phyloP scores from a whole-genome alignment of 2,797 vertebrate species.

The Leptodactylus fallax region DNA sequence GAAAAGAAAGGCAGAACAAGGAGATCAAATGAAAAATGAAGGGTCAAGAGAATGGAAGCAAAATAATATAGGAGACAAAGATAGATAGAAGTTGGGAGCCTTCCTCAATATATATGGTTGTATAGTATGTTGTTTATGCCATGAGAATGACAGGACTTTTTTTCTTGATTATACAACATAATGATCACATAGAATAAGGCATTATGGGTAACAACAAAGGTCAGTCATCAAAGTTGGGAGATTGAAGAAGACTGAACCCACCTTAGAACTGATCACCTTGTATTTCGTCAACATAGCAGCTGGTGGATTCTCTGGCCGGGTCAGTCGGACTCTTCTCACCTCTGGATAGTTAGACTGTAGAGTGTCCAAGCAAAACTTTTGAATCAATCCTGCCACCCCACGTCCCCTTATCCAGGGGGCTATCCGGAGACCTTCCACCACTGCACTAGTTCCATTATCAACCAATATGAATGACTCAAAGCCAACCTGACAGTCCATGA shows the following conservation, averaged over 20 bases:
- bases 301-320: constrained; percentile 81
- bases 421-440: constrained; percentile 83
- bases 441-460: constrained; percentile 78
- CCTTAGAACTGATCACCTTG: constrained; percentile 64
- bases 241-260: constrained; percentile 21
- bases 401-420: constrained; percentile 81
- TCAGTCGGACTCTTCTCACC: constrained; percentile 76
- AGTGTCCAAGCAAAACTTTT: constrained; percentile 77
- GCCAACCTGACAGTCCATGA: constrained; percentile 73
- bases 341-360: constrained; percentile 78
- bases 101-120: no score
- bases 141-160: no score
- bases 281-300: constrained; percentile 67
- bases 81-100: no score
- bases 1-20: no score
- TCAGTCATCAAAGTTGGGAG: no score
- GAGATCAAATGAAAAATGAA: no score
- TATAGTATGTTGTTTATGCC: no score
- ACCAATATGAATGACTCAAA: constrained; percentile 80
- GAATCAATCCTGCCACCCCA: constrained; percentile 78
- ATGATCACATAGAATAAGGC: no score
- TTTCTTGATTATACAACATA: no score
- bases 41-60: no score
- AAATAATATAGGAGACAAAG: no score
- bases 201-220: no score